Evolutionary conservation across 2,113 vertebrate species (phyloP).

Genomic region (Lates calcarifer): DNA sequence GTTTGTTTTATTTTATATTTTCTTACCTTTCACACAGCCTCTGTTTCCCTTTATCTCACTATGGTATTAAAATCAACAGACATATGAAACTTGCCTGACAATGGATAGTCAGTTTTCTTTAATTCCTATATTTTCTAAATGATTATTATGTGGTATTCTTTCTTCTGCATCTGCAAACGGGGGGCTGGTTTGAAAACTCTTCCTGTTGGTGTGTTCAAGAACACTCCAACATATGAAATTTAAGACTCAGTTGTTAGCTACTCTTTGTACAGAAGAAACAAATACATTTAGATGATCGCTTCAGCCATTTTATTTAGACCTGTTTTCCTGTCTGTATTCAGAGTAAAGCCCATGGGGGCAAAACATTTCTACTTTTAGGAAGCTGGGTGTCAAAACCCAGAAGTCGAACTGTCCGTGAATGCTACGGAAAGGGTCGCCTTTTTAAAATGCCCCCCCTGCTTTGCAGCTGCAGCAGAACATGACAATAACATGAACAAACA

Average conservation of each 20-base stretch:
- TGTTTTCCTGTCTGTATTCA: neutral
- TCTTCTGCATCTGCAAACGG: neutral
- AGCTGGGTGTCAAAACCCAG: neutral
- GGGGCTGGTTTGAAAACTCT: neutral
- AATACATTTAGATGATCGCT: neutral
- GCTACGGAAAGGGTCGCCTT: neutral
- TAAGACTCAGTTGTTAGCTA: neutral
- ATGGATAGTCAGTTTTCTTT: neutral
- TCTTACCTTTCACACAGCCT: neutral
- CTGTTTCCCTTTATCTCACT: conserved; percentile 18
- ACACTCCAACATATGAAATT: neutral
- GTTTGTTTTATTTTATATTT: neutral
- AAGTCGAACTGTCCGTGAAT: conserved; percentile 14
- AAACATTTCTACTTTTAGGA: neutral
- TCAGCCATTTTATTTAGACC: neutral
- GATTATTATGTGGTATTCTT: neutral
- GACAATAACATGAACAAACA: neutral
- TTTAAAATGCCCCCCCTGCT: neutral
- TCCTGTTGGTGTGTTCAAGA: neutral
- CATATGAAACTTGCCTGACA: neutral
- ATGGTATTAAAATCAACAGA: neutral
- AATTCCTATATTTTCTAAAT: neutral
- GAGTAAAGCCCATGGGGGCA: neutral
- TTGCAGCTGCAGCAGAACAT: conserved; percentile 6
- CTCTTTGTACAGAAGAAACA: neutral